Base-by-base conservation (phyloP, 1,140 invertebrate genomes). In the Subanguina moxae region DNA sequence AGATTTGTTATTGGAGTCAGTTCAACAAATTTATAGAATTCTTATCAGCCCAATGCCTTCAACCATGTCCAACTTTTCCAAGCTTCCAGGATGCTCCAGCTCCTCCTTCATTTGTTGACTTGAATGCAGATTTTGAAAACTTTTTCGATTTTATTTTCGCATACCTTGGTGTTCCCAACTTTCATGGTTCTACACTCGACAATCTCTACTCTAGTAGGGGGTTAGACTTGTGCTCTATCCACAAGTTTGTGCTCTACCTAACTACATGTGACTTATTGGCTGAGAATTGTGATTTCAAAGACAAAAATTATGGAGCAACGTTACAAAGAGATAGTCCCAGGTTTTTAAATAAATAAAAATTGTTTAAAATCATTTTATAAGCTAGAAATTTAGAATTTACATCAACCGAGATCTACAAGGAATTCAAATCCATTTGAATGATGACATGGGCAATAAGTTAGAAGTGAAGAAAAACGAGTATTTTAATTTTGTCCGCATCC, bases 321-420 rank as follows among this genome's bases (percentile, higher is more conserved):
- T 3, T 5, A 38, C 32, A 38, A 38, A 11, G 32, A 38, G 32
- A 38, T 38, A 3, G 32, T 5, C 32, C 32, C 3, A 38, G 32
- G 32, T 38, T 38, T 3, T 38, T 52, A 5, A 45, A 45, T 45
- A n/a, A n/a, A 52, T 52, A 52, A 3, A 52, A 25, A 3, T 52
- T 52, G 3, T 21, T 52, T 52, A 52, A n/a, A n/a, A n/a, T n/a
- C n/a, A n/a, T n/a, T n/a, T n/a, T n/a, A n/a, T n/a, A n/a, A n/a
- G n/a, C 48, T 52, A 3, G 48, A 52, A 52, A 52, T 52, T 52
- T 52, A 52, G 48, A 25, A 21, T 52, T 52, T 19, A 52, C 8
- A 19, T 52, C 8, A 8, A 52, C 48, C 48, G 17, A 52, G 48
- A 15, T 15, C 15, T 8, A 19, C 23, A 19, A 19, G 48, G 23